A percentile compares a stretch with the other conserved stretches of the same genome.
Conservation (phyloP, 2,888 invertebrate species). For the Rhamphomyia laevipes region DNA sequence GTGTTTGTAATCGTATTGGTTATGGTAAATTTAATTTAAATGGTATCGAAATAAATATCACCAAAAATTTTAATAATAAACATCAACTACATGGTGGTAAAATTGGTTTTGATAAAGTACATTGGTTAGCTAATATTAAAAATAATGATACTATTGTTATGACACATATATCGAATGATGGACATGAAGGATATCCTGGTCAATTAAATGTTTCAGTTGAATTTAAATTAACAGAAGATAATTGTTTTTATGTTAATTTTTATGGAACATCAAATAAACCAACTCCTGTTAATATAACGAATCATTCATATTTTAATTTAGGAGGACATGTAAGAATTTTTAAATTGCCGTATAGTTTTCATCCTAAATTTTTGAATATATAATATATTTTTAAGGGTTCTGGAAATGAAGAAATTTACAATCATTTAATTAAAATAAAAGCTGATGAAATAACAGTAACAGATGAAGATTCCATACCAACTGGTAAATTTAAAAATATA, state of each 20-base stretch:
- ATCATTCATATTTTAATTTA: conserved; percentile 84
- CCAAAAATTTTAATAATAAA: conserved; percentile 55
- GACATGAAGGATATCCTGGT: conserved; percentile 85
- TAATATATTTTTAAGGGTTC: conserved; percentile 39
- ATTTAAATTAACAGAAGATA: conserved; percentile 60
- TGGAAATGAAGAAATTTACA: conserved; percentile 50
- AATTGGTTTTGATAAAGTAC: conserved; percentile 69
- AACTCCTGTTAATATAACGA: conserved; percentile 77
- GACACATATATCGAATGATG: conserved; percentile 62
- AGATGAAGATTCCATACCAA: conserved; percentile 58
- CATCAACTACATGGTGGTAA: conserved; percentile 74
- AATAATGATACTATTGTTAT: conserved; percentile 45
- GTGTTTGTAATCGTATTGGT: conserved; percentile 72
- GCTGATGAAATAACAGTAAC: conserved; percentile 65
- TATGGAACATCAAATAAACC: conserved; percentile 62
- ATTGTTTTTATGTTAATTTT: conserved; percentile 64
- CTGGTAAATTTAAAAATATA: conserved; percentile 57
- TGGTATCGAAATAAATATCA: conserved; percentile 55
- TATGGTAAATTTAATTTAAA: conserved; percentile 58
- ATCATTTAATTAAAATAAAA: conserved; percentile 59
- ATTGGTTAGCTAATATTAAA: conserved; percentile 44
- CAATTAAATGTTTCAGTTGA: conserved; percentile 56
- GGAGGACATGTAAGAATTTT: conserved; percentile 66
- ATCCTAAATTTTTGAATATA: background rate
- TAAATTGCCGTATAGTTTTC: too few relatives aligned